Base-by-base conservation (phyloP, 2,888 invertebrate genomes). In the Stenoptilia bipunctidactyla region DNA sequence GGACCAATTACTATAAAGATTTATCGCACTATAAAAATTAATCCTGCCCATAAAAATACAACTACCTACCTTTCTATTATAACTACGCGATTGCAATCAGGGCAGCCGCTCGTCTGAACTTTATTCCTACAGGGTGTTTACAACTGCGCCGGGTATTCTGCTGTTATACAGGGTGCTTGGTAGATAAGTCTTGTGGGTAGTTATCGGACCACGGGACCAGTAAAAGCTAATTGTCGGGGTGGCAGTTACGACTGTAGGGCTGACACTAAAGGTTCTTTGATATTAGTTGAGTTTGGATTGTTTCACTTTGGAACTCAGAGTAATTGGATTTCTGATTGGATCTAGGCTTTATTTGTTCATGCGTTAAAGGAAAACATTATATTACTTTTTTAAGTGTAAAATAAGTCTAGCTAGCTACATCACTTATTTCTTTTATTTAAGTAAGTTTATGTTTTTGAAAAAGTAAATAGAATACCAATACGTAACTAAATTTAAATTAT, bases 151-250 rank as follows among this genome's bases (percentile, higher is more conserved):
- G 30, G n/a, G 30, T 30, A 12, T 12, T 30, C 9, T 12, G 12
- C 10, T 30, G 30, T n/a, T 30, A 30, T 30, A 30, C 55, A 58
- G 67, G 58, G 60, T 61, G 64, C 54, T 58, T 66, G 64, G 70
- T 65, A 74, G 74, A 75, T 75, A 76, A 72, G 70, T 72, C 69
- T 66, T 58, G 58, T 45, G 55, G 66, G 66, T 65, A 73, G 71
- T 71, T 76, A 77, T 74, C 74, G 69, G 66, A 67, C 70, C 75
- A 65, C 70, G 71, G 72, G 70, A 66, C 74, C 62, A 73, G 74
- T 79, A 75, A 79, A 76, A 71, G 77, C 76, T 80, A 79, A 79
- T 77, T 77, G 77, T 70, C 55, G 61, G 69, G 70, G 69, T 57
- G 71, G 74, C 60, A 65, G 69, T 70, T 61, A 68, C 51, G 44